Evolutionary conservation across 2,113 vertebrate genomes (phyloP).

Genomic region (Danionella cerebrum): DNA sequence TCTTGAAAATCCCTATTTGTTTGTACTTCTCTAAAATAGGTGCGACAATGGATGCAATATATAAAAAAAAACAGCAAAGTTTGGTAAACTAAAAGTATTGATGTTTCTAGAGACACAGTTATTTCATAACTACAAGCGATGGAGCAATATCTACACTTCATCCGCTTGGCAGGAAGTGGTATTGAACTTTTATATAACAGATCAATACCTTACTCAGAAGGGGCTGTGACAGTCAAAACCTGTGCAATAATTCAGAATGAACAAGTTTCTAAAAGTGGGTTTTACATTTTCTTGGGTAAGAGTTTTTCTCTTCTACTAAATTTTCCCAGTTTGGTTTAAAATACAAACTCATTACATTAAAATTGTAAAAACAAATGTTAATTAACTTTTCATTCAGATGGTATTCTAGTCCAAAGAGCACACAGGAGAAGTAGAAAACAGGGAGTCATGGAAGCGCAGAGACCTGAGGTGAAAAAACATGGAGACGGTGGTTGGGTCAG

Average conservation of each 20-base stretch:
- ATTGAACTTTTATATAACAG: conserved; percentile 13
- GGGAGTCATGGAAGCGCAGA: too few relatives aligned
- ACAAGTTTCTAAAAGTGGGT: not conserved
- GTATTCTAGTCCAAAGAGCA: too few relatives aligned
- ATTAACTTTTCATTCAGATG: too few relatives aligned
- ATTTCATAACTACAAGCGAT: not conserved
- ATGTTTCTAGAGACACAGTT: conserved; percentile 12
- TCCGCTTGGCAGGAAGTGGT: not conserved
- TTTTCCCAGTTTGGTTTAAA: not conserved
- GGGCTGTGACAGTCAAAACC: not conserved
- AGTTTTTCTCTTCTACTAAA: not conserved
- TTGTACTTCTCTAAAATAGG: not conserved
- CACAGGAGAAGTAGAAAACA: too few relatives aligned
- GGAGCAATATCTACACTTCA: conserved; percentile 6
- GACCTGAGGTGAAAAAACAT: too few relatives aligned
- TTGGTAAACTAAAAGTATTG: not conserved
- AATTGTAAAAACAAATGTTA: too few relatives aligned
- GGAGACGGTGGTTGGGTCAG: too few relatives aligned
- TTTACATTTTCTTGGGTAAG: not conserved
- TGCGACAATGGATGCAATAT: not conserved
- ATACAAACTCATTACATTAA: too few relatives aligned
- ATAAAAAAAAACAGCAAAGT: not conserved
- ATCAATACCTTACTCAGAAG: conserved; percentile 23
- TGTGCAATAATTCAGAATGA: not conserved
- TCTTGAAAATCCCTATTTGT: too few relatives aligned